Percentiles rank a stretch among this genome's conserved stretches.
phyloP scores from a whole-genome alignment of 1,140 invertebrate species.

The Heliconius nattereri region DNA sequence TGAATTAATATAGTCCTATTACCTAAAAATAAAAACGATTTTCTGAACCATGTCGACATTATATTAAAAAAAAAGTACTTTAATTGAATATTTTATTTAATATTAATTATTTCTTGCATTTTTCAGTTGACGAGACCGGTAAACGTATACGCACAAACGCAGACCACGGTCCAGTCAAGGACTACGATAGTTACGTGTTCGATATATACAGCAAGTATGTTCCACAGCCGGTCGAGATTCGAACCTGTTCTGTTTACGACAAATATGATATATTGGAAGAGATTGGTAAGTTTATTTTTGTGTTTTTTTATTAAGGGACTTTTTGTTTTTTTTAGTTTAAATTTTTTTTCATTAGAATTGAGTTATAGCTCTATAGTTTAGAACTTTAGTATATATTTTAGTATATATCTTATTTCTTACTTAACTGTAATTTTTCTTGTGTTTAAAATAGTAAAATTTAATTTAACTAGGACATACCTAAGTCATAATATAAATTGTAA shows the following conservation, averaged over 20 bases:
- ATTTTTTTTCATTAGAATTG: not conserved
- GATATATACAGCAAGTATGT: slow-evolving; percentile 98
- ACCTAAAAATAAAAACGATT: no score
- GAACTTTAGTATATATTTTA: no score
- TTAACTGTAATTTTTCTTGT: no score
- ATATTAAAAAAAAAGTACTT: no score
- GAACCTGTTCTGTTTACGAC: slow-evolving; percentile 96
- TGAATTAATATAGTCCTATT: no score
- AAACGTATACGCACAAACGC: slow-evolving; percentile 95
- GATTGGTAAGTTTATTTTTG: slow-evolving; percentile 84
- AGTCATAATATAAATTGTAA: no score
- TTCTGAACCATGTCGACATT: no score
- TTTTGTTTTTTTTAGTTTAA: not conserved
- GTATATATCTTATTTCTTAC: no score
- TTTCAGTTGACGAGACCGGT: slow-evolving; percentile 91
- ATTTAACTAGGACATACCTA: no score
- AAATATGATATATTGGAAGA: slow-evolving; percentile 99
- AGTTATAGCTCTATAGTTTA: not conserved
- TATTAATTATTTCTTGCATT: not conserved
- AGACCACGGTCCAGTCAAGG: slow-evolving; percentile 91
- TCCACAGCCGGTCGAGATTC: slow-evolving; percentile 98
- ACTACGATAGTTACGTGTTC: slow-evolving; percentile 99
- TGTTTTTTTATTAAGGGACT: not conserved
- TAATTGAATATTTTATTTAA: not conserved
- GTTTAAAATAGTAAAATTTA: no score